A percentile compares a stretch with the other conserved stretches of the same genome.
Conservation (phyloP, 2,888 invertebrate species). For the Blastobasis lacticolella region DNA sequence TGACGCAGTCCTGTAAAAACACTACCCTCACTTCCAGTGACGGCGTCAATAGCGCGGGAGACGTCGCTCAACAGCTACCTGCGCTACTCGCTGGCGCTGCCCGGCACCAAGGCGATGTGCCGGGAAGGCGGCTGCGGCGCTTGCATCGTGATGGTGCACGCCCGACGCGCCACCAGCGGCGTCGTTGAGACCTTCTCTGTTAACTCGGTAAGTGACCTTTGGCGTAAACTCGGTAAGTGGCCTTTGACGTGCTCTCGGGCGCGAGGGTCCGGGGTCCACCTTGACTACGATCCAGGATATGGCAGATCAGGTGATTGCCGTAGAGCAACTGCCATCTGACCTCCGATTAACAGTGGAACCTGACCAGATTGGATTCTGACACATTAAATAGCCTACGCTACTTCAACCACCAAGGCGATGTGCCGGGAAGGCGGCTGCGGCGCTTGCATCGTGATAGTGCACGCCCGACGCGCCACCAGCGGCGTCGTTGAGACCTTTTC, state of each 20-base stretch:
- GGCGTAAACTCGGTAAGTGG: too few relatives aligned
- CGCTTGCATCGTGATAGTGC: conserved; percentile 51
- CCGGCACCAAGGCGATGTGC: conserved; percentile 78
- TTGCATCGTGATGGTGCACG: conserved; percentile 54
- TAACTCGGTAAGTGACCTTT: conserved; percentile 44
- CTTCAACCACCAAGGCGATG: conserved; percentile 79
- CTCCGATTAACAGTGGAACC: too few relatives aligned
- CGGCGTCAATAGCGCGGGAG: conserved; percentile 46
- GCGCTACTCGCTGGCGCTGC: conserved; percentile 71
- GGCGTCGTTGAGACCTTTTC: conserved; percentile 43
- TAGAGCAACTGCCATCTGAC: too few relatives aligned
- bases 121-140: conserved; percentile 57
- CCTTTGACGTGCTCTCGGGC: too few relatives aligned
- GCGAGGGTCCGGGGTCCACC: too few relatives aligned
- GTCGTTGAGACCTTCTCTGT: conserved; percentile 47
- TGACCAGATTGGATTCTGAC: conserved; percentile 15
- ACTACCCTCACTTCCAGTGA: conserved; percentile 29
- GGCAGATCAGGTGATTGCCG: too few relatives aligned
- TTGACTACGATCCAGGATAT: too few relatives aligned
- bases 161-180: conserved; percentile 34
- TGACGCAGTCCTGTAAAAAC: too few relatives aligned
- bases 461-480: conserved; percentile 37
- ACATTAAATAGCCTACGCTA: too few relatives aligned
- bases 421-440: conserved; percentile 60
- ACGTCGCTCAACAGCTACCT: conserved; percentile 78